These are phyloP conservation scores for Chlorops oryzae DNA, from an alignment of 1,140 invertebrate genomes.

Conservation along the genomic window DNA sequence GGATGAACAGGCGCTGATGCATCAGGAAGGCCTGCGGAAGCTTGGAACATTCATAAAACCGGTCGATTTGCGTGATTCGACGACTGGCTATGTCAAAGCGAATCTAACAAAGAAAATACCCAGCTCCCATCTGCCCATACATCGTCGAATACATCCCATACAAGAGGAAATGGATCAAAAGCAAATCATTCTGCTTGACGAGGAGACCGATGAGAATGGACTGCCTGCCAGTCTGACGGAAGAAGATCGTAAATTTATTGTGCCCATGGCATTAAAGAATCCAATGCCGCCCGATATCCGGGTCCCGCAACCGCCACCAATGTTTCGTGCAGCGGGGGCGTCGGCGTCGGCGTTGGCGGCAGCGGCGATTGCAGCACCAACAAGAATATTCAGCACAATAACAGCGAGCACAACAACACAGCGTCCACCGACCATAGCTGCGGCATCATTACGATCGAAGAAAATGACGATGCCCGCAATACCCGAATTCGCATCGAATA, in stretches of 20 bases:
- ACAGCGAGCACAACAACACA: conserved; percentile 19
- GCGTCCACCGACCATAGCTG: conserved; percentile 11
- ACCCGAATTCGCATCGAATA: conserved; percentile 24
- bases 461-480: conserved; percentile 4
- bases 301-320: conserved; percentile 1
- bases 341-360: conserved; percentile 9
- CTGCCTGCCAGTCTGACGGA: conserved; percentile 37
- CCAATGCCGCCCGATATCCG: conserved; percentile 33
- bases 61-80: conserved; percentile 37
- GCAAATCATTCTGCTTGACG: conserved; percentile 42
- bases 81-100: conserved; percentile 37
- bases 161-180: conserved; percentile 46
- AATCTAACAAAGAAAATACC: conserved; percentile 36
- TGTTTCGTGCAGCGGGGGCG: not conserved
- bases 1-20: conserved; percentile 41
- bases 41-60: conserved; percentile 45
- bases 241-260: conserved; percentile 44
- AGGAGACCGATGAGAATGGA: conserved; percentile 41
- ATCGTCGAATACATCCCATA: conserved; percentile 32
- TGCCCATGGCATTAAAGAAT: conserved; percentile 45
- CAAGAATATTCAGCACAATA: conserved; percentile 5
- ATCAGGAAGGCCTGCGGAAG: conserved; percentile 40
- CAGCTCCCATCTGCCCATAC: conserved; percentile 13
- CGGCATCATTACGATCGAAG: no score
- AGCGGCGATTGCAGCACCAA: conserved; percentile 5